phyloP scores from a whole-genome alignment of 2,888 invertebrate species.

The Azorinus chamasolen region DNA sequence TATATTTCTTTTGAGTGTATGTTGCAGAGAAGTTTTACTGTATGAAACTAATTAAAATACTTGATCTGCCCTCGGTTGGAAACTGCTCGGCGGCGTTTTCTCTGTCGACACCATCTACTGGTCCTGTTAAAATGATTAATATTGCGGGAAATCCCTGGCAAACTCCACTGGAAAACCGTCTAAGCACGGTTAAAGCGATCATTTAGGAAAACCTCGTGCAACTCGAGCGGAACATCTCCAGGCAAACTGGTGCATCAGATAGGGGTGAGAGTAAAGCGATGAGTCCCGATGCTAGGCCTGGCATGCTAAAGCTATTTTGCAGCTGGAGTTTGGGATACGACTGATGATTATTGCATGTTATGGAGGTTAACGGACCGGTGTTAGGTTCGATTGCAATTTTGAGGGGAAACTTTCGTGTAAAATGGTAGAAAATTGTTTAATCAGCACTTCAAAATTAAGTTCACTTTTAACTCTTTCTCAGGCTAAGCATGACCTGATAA shows the following conservation, averaged over 20 bases:
- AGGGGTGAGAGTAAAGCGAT: too few species aligned
- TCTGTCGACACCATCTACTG: conserved; percentile 9
- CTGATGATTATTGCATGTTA: too few species aligned
- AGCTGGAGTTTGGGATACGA: conserved; percentile 27
- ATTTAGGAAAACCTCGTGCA: conserved; percentile 41
- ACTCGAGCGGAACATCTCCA: conserved; percentile 39
- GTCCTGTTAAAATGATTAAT: conserved; percentile 49
- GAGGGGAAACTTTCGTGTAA: too few species aligned
- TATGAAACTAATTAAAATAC: background rate
- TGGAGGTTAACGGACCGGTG: too few species aligned
- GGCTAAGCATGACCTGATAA: too few species aligned
- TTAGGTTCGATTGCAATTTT: too few species aligned
- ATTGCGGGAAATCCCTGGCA: conserved; percentile 23
- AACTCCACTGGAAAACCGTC: conserved; percentile 18
- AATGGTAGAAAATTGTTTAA: too few species aligned
- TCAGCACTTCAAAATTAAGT: too few species aligned
- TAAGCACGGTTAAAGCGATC: conserved; percentile 30
- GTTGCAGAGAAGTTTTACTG: too few species aligned
- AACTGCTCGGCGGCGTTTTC: background rate
- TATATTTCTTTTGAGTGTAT: too few species aligned
- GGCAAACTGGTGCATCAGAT: too few species aligned
- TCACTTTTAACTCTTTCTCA: too few species aligned
- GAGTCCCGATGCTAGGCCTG: background rate
- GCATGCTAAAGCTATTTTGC: conserved; percentile 46
- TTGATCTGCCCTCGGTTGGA: background rate